Percentiles rank a stretch among this genome's conserved stretches.
Evolutionary conservation across 2,113 vertebrate genomes (phyloP).

Genomic region (Verasper variegatus): DNA sequence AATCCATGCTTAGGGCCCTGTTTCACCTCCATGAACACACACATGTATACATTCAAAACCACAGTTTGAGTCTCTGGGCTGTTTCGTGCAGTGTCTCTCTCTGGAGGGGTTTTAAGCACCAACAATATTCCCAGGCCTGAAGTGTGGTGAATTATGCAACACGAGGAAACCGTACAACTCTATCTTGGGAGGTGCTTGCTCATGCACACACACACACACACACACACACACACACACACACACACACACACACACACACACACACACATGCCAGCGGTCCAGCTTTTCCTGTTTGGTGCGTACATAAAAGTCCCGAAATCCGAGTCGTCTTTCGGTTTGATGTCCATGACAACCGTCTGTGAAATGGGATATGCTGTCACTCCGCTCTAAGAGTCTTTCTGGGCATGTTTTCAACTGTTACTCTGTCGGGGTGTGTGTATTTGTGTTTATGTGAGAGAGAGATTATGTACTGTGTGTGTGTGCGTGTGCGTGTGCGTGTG

Average conservation of each 20-base stretch:
- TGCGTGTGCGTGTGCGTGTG: neutral
- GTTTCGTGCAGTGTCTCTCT: constrained; percentile 1
- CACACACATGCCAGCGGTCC: neutral
- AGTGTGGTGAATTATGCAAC: constrained; percentile 75
- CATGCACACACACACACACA: constrained; percentile 14
- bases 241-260: constrained; percentile 1
- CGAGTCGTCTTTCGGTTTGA: neutral
- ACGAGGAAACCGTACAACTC: constrained; percentile 45
- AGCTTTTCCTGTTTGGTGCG: constrained; percentile 14
- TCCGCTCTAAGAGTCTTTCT: constrained; percentile 23
- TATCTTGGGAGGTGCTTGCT: constrained; percentile 50
- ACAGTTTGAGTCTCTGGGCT: neutral
- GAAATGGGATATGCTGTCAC: constrained; percentile 37
- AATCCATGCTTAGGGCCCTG: neutral
- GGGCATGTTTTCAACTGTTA: constrained; percentile 34
- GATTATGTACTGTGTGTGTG: constrained; percentile 21
- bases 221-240: constrained; percentile 1
- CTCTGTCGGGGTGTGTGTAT: constrained; percentile 4
- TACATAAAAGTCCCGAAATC: constrained; percentile 10
- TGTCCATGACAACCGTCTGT: constrained; percentile 48
- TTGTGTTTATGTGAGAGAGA: constrained; percentile 11
- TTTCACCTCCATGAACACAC: constrained; percentile 14
- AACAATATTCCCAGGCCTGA: constrained; percentile 42
- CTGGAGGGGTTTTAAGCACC: constrained; percentile 42
- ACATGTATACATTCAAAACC: constrained; percentile 11